These are phyloP conservation scores for Rhagologus leucostigma DNA, from an alignment of 2,113 vertebrate genomes.

Conservation along the genomic window DNA sequence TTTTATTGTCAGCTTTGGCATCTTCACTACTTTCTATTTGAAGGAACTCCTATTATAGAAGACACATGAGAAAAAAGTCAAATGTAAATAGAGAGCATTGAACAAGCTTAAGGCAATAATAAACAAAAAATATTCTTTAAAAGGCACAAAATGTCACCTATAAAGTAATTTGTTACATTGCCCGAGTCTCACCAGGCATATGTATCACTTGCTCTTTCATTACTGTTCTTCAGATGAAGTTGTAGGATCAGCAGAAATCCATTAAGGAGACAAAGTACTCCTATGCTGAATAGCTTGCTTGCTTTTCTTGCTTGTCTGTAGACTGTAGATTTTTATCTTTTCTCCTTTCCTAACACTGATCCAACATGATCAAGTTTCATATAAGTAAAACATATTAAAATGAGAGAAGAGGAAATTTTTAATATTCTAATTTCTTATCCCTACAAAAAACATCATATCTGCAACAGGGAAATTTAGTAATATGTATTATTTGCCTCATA, in stretches of 20 bases:
- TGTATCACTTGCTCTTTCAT: neutral
- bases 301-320: neutral
- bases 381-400: neutral
- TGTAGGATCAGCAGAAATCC: conserved; percentile 1
- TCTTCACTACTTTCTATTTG: neutral
- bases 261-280: conserved; percentile 8
- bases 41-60: neutral
- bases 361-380: neutral
- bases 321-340: neutral
- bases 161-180: neutral
- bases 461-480: neutral
- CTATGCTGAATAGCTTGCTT: neutral
- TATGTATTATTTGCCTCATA: neutral
- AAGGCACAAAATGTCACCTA: neutral
- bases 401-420: neutral
- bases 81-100: neutral
- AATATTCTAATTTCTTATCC: neutral
- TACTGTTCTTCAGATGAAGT: neutral
- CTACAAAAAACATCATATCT: neutral
- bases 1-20: neutral
- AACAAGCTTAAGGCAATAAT: neutral
- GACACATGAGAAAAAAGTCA: neutral
- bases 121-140: neutral
- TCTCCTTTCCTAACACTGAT: neutral
- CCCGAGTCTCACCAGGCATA: neutral